These are phyloP conservation scores for Parotocinclus haroldoi DNA, from an alignment of 2,797 vertebrate genomes.

Conservation along the genomic window DNA sequence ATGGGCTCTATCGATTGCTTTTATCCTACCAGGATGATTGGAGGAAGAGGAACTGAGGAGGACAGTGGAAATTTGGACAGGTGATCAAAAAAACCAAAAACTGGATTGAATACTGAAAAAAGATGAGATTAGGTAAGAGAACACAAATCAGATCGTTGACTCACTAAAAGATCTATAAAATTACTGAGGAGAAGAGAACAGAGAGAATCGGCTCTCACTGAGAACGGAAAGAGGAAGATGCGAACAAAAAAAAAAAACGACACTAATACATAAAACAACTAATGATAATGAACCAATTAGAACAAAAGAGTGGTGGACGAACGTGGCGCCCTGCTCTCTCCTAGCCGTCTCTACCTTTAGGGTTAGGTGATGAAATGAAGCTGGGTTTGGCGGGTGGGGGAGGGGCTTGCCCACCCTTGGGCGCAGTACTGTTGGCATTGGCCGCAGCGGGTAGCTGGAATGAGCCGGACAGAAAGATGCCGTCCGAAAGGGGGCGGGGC, in stretches of 20 bases:
- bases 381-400: slow-evolving; percentile 83
- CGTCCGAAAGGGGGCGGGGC: slow-evolving; percentile 90
- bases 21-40: slow-evolving; percentile 60
- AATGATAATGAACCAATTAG: slow-evolving; percentile 55
- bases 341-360: slow-evolving; percentile 82
- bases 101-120: background rate
- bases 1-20: slow-evolving; percentile 58
- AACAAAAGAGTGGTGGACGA: slow-evolving; percentile 30
- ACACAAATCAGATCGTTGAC: slow-evolving; percentile 6
- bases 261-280: slow-evolving; percentile 15
- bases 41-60: slow-evolving; percentile 55
- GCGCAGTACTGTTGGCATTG: slow-evolving; percentile 94
- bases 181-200: slow-evolving; percentile 37
- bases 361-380: slow-evolving; percentile 72
- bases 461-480: slow-evolving; percentile 91
- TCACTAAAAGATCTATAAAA: slow-evolving; percentile 8
- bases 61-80: slow-evolving; percentile 41
- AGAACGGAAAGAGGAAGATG: slow-evolving; percentile 47
- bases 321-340: slow-evolving; percentile 55
- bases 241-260: slow-evolving; percentile 41
- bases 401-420: slow-evolving; percentile 70
- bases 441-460: slow-evolving; percentile 82
- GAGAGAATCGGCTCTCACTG: slow-evolving; percentile 45
- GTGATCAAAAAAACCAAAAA: slow-evolving; percentile 42
- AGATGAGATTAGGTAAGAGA: background rate